Evolutionary conservation across 1,140 invertebrate species (phyloP), one percentile per base, ranked within the genome.

Genomic region (Drosophila bifasciata): DNA sequence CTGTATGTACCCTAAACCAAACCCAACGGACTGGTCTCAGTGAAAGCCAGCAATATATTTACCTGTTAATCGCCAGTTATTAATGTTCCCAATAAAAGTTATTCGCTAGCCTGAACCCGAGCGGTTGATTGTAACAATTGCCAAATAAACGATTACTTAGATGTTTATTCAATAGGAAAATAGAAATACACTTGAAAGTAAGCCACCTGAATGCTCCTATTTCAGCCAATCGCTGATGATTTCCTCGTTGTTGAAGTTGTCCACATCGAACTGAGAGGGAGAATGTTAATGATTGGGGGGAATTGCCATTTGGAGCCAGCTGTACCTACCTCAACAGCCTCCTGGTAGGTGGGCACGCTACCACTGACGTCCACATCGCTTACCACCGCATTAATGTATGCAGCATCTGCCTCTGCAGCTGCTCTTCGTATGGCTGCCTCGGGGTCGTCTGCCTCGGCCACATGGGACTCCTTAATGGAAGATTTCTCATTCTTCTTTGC

Each of bases 161-260:
- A 36, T 13, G 32, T 36, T 36, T 36, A 36, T 36, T 36, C 32
- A 36, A 13, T 36, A 36, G 32, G 32, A 36, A 36, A 36, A 36
- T 36, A 36, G 11, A 36, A 5, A 36, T 17, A 19, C 16, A 45
- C 19, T 0, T 28, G 7, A 16, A 1, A 13, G 19, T n/a, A 48
- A 4, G 6, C 11, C 8, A 16, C 9, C 11, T 3, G 36, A 15
- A 2, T 16, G 61, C 9, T 40, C 57, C 17, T 36, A 81, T 46
- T 81, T 81, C 15, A 91, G 68, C 90, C 90, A 91, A 66, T 91
- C 90, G 2, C 83, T 90, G 15, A 91, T 90, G 23, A 91, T 79
- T 45, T 91, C 90, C 41, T 91, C 90, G 2, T 58, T 78, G 36
- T 79, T 70, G 25, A 85, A 91, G 21, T 88, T 80, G 11, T 90